Base-by-base conservation (phyloP, 2,888 invertebrate species). In the Slavum lentiscoides region DNA sequence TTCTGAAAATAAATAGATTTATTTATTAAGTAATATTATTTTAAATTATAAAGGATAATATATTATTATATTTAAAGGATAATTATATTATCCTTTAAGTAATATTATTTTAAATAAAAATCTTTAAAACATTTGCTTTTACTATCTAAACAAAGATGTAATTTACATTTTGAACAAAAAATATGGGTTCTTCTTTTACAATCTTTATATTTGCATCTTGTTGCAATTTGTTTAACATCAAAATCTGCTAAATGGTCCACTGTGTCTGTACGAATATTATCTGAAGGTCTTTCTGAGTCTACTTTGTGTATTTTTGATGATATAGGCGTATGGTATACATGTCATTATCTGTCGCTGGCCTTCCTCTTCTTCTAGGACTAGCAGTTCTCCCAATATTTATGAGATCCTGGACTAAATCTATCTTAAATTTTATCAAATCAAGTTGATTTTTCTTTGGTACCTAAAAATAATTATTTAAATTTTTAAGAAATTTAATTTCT, bases 131-230 rank as follows among this genome's bases (percentile, higher is more conserved):
- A 83, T 23, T 83, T 83, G 49, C 81, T 82, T 68, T 74, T 75
- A 17, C 61, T 74, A 59, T 74, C 55, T 77, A 84, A 70, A 69
- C 83, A 84, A 23, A 84, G 66, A 82, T 83, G 82, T 21, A 82
- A 76, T 19, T 84, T 82, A 61, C 84, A 84, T 82, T 84, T 84
- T 49, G 62, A 62, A 82, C 84, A 84, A 74, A 73, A 83, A 68
- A 82, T 72, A 74, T 84, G 83, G 39, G 84, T 82, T 70, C 82
- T 84, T 39, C 74, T 43, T 37, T 67, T 68, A 66, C 83, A 84
- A 8, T 77, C 66, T n/a, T 61, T 23, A 30, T 39, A 81, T 70
- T 84, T 84, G 73, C 83, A 83, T 37, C 82, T 69, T 13, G 82
- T 82, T 19, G 82, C 83, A 62, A 82, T 82, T 72, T 82, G 83